phyloP scores from a whole-genome alignment of 2,888 invertebrate genomes.

The Acronicta psi region DNA sequence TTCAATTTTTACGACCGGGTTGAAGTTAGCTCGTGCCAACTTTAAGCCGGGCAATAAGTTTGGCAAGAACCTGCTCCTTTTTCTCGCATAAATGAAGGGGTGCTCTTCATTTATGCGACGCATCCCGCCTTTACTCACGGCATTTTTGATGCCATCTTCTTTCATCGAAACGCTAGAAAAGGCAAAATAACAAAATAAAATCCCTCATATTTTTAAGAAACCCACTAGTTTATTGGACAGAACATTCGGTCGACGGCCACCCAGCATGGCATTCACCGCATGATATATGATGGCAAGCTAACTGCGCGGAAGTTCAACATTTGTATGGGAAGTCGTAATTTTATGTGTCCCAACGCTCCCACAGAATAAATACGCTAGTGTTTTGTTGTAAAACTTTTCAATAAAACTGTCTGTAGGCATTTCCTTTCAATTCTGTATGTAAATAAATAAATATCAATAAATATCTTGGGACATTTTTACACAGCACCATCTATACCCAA shows the following conservation, averaged over 20 bases:
- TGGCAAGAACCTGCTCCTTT: too few relatives aligned
- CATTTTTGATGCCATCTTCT: too few relatives aligned
- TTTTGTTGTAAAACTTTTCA: conserved; percentile 30
- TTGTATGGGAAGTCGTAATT: conserved; percentile 66
- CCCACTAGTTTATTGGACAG: conserved; percentile 44
- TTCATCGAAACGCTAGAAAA: not conserved
- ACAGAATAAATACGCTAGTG: conserved; percentile 46
- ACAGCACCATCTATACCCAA: too few relatives aligned
- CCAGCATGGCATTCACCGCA: conserved; percentile 54
- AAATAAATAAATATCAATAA: too few relatives aligned
- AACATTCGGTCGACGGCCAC: conserved; percentile 41
- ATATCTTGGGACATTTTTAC: too few relatives aligned
- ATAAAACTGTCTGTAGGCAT: conserved; percentile 30
- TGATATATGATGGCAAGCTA: conserved; percentile 61
- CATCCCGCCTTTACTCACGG: too few relatives aligned
- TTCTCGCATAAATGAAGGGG: too few relatives aligned
- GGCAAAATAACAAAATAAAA: conserved; percentile 38
- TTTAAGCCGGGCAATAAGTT: too few relatives aligned
- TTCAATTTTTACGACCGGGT: too few relatives aligned
- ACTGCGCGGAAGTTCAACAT: conserved; percentile 63
- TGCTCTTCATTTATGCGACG: too few relatives aligned
- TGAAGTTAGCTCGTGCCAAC: too few relatives aligned
- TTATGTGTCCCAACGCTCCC: conserved; percentile 42
- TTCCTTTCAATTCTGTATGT: not conserved
- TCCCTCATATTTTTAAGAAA: conserved; percentile 38